Percentiles rank a stretch among this genome's conserved stretches.
Evolutionary conservation across 2,797 vertebrate genomes (phyloP).

Genomic region (Hydrocynus forskahlii): DNA sequence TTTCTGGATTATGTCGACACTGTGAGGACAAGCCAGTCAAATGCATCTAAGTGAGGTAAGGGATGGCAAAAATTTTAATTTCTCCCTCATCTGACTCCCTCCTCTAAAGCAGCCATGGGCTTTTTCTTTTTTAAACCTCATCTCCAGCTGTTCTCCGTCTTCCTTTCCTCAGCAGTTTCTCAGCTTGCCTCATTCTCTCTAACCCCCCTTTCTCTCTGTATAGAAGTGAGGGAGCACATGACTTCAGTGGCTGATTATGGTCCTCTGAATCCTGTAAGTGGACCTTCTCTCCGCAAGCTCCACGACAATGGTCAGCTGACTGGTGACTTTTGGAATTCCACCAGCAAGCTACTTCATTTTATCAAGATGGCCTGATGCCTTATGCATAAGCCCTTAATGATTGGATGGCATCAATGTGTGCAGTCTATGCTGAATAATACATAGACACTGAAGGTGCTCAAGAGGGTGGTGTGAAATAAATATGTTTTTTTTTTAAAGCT

Average conservation of each 20-base stretch:
- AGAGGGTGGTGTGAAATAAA: constrained; percentile 17
- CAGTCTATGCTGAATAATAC: constrained; percentile 53
- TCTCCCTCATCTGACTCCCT: constrained; percentile 1
- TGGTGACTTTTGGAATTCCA: constrained; percentile 1
- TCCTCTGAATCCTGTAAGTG: constrained; percentile 28
- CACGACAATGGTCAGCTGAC: constrained; percentile 30
- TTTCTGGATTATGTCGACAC: constrained; percentile 47
- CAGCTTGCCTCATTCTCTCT: neutral
- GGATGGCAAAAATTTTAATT: constrained; percentile 33
- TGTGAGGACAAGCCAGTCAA: constrained; percentile 44
- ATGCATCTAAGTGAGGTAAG: constrained; percentile 35
- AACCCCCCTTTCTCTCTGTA: neutral
- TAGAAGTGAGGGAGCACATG: neutral
- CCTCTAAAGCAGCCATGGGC: neutral
- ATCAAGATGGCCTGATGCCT: constrained; percentile 44
- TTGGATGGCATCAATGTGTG: constrained; percentile 42
- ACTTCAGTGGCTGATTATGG: constrained; percentile 38
- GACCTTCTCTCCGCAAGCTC: constrained; percentile 20
- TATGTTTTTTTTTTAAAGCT: neutral
- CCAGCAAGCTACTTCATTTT: neutral
- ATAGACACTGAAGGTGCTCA: constrained; percentile 41
- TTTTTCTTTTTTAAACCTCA: constrained; percentile 1
- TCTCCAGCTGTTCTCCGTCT: constrained; percentile 30
- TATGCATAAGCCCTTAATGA: constrained; percentile 51
- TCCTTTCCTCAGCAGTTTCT: neutral